Evolutionary conservation across 2,113 vertebrate species (phyloP), one percentile per base, ranked within the genome.

Genomic region (Lucifuga dentata): DNA sequence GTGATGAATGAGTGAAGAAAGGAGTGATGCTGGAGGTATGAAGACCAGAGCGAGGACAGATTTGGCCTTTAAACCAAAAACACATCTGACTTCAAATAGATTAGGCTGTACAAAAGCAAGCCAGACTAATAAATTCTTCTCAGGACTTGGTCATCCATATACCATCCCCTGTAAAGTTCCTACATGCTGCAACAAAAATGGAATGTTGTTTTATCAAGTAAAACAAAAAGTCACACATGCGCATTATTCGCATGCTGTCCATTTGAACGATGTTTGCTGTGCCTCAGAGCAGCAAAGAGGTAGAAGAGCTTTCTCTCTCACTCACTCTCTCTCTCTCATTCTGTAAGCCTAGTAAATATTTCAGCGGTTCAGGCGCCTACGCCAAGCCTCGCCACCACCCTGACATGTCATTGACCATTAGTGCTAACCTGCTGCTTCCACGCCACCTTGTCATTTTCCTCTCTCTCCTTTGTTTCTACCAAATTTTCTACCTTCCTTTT

Each of bases 401-500:
- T 85, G 81, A 85, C 79, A 78, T 87, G 89, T 88, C 88, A 84
- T 61, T 92, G 90, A 90, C 88, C 88, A 91, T 92, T 92, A 91
- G 86, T 87, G 88, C 88, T 89, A 88, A 90, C 81, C 83, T 85
- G 87, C 73, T 86, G 83, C 76, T 83, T 60, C 74, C 67, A 16
- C 51, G 16, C 15, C 15, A 32, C 48, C 55, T 73, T 68, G 17
- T 36, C 73, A 50, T 61, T 24, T 51, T 76, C 63, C 24, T 58
- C 33, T 15, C 32, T 23, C 40, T 45, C 46, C 69, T 76, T 60
- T 72, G 68, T 81, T 70, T 46, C 17, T 53, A 38, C 45, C 38
- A 71, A 68, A 64, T 76, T 10, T 32, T 23, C 40, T 11, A 20
- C 29, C 36, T 15, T 78, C 56, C 57, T 32, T 66, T 52, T 23